Evolutionary conservation across 1,140 invertebrate genomes (phyloP).

Genomic region (Stenopsyche tienmushanensis): DNA sequence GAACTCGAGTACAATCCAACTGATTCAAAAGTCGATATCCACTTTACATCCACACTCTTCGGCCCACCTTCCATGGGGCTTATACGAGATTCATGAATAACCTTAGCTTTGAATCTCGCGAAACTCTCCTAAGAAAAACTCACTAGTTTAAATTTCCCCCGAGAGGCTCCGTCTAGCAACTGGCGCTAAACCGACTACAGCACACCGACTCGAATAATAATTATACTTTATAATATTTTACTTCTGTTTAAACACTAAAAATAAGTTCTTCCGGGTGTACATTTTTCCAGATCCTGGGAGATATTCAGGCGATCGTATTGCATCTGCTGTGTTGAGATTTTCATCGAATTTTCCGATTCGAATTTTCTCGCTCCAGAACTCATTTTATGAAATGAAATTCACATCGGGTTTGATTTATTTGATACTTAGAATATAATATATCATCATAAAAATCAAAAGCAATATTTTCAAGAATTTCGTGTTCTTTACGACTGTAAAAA

Average conservation of each 20-base stretch:
- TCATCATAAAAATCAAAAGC: too few species aligned
- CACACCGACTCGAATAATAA: not conserved
- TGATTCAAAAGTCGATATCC: not conserved
- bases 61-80: not conserved
- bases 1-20: not conserved
- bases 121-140: slow-evolving; percentile 8
- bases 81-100: slow-evolving; percentile 5
- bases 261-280: too few species aligned
- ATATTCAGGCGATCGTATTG: too few species aligned
- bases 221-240: not conserved
- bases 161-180: not conserved
- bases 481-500: too few species aligned
- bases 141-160: slow-evolving; percentile 11
- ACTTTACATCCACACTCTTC: not conserved
- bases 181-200: not conserved
- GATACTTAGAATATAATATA: too few species aligned
- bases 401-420: too few species aligned
- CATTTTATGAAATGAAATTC: too few species aligned
- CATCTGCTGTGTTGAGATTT: too few species aligned
- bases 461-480: too few species aligned
- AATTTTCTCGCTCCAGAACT: too few species aligned
- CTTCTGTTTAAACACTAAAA: not conserved
- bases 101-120: not conserved
- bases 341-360: too few species aligned
- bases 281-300: too few species aligned